Conservation (phyloP, 2,797 vertebrate genomes). For the Labeo calbasu region DNA sequence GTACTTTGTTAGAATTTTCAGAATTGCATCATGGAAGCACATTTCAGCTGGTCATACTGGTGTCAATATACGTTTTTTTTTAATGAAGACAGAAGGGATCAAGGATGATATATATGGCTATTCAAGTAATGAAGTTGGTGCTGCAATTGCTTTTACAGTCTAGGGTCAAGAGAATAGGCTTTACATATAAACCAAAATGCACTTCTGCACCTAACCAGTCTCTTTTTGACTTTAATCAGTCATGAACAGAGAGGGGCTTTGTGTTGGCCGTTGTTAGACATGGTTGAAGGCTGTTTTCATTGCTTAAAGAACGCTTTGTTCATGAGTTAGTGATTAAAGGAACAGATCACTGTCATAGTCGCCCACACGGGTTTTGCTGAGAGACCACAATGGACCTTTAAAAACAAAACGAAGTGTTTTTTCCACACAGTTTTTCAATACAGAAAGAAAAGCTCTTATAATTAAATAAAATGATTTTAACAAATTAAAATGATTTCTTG, state of each 20-base stretch:
- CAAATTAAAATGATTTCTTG: not conserved
- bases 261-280: slow-evolving; percentile 12
- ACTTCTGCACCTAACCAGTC: slow-evolving; percentile 37
- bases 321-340: slow-evolving; percentile 47
- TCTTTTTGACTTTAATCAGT: slow-evolving; percentile 42
- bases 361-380: slow-evolving; percentile 28
- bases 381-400: slow-evolving; percentile 31
- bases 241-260: slow-evolving; percentile 26
- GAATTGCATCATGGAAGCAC: not conserved
- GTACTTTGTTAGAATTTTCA: not conserved
- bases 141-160: slow-evolving; percentile 32
- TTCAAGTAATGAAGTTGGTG: slow-evolving; percentile 21
- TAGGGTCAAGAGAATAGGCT: slow-evolving; percentile 20
- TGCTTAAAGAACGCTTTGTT: slow-evolving; percentile 34
- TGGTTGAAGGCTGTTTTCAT: slow-evolving; percentile 25
- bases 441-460: not conserved
- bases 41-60: not conserved
- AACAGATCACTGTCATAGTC: slow-evolving; percentile 12
- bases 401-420: not conserved
- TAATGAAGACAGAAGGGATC: slow-evolving; percentile 28
- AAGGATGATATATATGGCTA: slow-evolving; percentile 30
- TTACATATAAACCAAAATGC: slow-evolving; percentile 32
- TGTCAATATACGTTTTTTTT: not conserved
- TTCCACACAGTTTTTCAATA: not conserved
- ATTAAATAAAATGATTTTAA: no score